Conservation (phyloP, 1,140 invertebrate species). For the Sipha flava region DNA sequence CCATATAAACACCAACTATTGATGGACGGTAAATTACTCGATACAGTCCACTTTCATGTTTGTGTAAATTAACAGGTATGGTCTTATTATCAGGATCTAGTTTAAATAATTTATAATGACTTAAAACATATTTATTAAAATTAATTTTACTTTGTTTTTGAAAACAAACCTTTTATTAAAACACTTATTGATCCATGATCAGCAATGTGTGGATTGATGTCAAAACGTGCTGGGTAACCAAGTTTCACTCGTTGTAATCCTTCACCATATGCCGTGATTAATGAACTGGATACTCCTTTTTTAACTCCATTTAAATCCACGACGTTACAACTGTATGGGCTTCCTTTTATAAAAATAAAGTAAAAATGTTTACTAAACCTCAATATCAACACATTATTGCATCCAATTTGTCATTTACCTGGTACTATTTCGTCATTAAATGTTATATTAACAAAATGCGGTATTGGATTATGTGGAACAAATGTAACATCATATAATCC, state of each 20-base stretch:
- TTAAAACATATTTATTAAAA: not conserved
- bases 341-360: slow-evolving; percentile 51
- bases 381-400: not conserved
- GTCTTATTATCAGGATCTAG: slow-evolving; percentile 53
- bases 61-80: slow-evolving; percentile 48
- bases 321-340: slow-evolving; percentile 70
- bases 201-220: slow-evolving; percentile 46
- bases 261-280: slow-evolving; percentile 45
- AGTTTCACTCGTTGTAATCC: slow-evolving; percentile 51
- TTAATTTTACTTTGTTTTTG: not conserved
- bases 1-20: slow-evolving; percentile 54
- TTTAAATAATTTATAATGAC: slow-evolving; percentile 29
- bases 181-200: slow-evolving; percentile 39
- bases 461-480: slow-evolving; percentile 76
- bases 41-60: slow-evolving; percentile 47
- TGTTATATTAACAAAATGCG: slow-evolving; percentile 91
- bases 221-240: slow-evolving; percentile 52
- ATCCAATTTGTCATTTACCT: slow-evolving; percentile 43
- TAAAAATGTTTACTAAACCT: not conserved
- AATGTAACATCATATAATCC: slow-evolving; percentile 95
- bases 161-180: slow-evolving; percentile 36
- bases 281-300: slow-evolving; percentile 39
- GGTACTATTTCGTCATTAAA: slow-evolving; percentile 92
- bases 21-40: slow-evolving; percentile 52
- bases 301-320: slow-evolving; percentile 43